Percentiles rank a stretch among this genome's conserved stretches.
Conservation (phyloP, 1,140 invertebrate genomes). For the Caenorhabditis tropicalis region DNA sequence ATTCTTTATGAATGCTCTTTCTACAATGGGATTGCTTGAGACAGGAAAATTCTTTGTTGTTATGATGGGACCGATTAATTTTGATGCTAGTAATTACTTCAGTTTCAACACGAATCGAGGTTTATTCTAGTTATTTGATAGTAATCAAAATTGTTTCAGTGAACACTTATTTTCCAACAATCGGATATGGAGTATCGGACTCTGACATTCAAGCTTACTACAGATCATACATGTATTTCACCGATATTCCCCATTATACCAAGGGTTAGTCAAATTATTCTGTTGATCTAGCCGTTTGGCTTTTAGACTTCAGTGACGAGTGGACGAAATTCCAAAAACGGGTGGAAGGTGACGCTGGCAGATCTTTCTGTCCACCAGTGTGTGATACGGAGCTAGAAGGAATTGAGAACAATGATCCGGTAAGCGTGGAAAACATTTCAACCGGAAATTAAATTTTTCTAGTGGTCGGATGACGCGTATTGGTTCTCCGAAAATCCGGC, state of each 20-base stretch:
- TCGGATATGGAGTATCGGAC: neutral
- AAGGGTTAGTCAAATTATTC: neutral
- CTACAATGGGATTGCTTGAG: conserved; percentile 8
- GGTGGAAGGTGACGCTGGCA: neutral
- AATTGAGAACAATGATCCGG: conserved; percentile 2
- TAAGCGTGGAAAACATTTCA: neutral
- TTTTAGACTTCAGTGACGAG: conserved; percentile 43
- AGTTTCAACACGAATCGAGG: neutral
- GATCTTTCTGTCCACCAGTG: conserved; percentile 9
- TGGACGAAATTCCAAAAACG: conserved; percentile 8
- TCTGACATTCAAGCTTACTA: neutral
- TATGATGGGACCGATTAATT: neutral
- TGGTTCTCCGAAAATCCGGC: neutral
- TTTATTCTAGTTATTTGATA: neutral
- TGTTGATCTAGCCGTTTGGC: neutral
- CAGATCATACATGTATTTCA: conserved; percentile 32
- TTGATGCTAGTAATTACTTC: neutral
- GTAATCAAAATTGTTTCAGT: neutral
- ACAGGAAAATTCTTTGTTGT: conserved; percentile 33
- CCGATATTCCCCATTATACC: neutral
- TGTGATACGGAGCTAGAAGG: neutral
- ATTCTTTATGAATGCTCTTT: neutral
- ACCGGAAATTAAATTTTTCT: neutral
- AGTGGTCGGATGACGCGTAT: conserved; percentile 30
- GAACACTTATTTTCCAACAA: neutral